Conservation (phyloP, 2,113 vertebrate species). For the Ivindomyrus marchei region DNA sequence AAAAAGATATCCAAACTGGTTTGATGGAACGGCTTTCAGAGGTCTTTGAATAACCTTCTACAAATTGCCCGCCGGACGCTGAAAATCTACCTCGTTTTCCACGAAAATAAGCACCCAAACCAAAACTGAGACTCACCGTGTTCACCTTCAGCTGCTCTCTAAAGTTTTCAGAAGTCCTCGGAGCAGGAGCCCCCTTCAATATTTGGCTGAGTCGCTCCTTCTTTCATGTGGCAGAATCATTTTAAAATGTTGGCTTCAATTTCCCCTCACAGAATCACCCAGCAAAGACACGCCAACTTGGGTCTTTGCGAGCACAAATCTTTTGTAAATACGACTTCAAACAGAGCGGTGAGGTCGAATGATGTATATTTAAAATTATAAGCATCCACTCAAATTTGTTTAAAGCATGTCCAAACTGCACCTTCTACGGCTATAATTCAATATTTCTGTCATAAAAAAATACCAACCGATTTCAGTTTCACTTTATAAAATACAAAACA, state of each 20-base stretch:
- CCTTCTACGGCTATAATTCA: background rate
- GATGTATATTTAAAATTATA: background rate
- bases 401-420: constrained; percentile 43
- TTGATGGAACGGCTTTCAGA: background rate
- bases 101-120: background rate
- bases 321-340: background rate
- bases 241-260: background rate
- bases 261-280: background rate
- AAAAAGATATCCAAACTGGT: background rate
- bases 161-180: background rate
- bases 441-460: background rate
- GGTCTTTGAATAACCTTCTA: background rate
- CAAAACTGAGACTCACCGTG: background rate
- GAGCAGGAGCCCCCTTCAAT: background rate
- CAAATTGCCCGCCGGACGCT: constrained; percentile 7
- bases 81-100: constrained; percentile 42
- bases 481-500: background rate
- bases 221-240: background rate
- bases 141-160: background rate
- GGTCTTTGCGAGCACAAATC: background rate
- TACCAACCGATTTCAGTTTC: background rate
- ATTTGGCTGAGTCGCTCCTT: background rate
- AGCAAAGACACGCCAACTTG: background rate
- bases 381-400: constrained; percentile 21
- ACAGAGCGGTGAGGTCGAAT: background rate